phyloP scores from a whole-genome alignment of 2,888 invertebrate genomes.

The Leucophenga maculata region DNA sequence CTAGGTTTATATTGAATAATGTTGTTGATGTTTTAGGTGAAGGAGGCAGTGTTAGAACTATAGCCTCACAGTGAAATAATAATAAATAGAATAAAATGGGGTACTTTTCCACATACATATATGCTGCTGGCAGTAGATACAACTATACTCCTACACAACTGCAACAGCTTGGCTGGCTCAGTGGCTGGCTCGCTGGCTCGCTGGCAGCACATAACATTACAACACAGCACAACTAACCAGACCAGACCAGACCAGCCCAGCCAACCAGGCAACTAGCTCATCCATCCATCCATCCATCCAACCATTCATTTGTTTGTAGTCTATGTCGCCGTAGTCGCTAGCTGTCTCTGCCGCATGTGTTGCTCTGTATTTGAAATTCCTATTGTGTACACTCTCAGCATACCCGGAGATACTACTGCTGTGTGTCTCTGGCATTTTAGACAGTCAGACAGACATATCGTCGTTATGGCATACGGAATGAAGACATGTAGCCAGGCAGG shows the following conservation, averaged over 20 bases:
- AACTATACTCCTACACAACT: too few relatives aligned
- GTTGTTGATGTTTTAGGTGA: not conserved
- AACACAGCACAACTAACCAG: too few relatives aligned
- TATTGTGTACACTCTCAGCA: conserved; percentile 45
- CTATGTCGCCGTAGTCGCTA: not conserved
- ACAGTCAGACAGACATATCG: not conserved
- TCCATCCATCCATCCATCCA: too few relatives aligned
- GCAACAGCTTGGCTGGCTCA: too few relatives aligned
- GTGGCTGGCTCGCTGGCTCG: too few relatives aligned
- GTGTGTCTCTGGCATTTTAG: conserved; percentile 4
- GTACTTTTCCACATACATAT: too few relatives aligned
- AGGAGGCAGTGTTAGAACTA: conserved; percentile 1
- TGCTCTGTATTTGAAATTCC: conserved; percentile 56
- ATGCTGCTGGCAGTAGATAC: too few relatives aligned
- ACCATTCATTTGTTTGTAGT: not conserved
- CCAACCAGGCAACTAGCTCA: too few relatives aligned
- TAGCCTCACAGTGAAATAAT: conserved; percentile 6
- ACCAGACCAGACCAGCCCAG: too few relatives aligned
- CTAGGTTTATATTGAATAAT: not conserved
- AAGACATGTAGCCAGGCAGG: not conserved
- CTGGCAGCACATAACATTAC: too few relatives aligned
- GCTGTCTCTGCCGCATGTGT: conserved; percentile 16
- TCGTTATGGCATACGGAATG: not conserved
- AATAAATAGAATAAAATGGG: conserved; percentile 19
- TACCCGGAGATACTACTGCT: conserved; percentile 13